Evolutionary conservation across 2,797 vertebrate genomes (phyloP), one percentile per base, ranked within the genome.

Genomic region (Gallinago stenura): DNA sequence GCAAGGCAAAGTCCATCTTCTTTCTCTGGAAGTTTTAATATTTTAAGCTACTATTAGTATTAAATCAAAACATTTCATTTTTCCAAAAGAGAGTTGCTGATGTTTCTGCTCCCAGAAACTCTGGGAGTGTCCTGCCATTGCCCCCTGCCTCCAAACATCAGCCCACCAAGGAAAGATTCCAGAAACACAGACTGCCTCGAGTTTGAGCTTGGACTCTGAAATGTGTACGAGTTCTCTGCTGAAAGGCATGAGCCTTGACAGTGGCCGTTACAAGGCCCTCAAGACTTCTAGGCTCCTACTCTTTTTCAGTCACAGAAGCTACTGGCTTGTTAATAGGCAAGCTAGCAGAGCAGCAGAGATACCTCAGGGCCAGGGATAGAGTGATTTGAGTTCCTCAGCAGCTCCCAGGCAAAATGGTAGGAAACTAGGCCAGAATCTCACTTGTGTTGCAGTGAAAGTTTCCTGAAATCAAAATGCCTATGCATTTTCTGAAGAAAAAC

Each of bases 111-210:
- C 9, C 33, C 39, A 39, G 30, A 39, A 25, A 26, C 22, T 13
- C 0, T 0, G 28, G 21, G 20, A 35, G 43, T 2, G 1, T 0
- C 1, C 7, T 54, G 18, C 16, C 41, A 25, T 17, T 72, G 39
- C 26, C 5, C 3, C 21, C 20, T 60, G 26, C 28, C 41, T 84
- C 37, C 26, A 25, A 87, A 87, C 0, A 1, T 53, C 39, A 83
- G 41, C 35, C 31, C 16, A 53, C 10, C 28, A 65, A 12, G 30
- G 18, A 30, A 82, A 51, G 15, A 41, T 61, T 83, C 28, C 33
- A 58, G 51, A 87, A 94, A 45, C 8, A 68, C 10, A 19, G 8
- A 70, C 26, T 53, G n/a, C 8, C n/a, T 12, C 48, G 26, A 26
- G 6, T 11, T 41, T 41, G 19, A 92, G 53, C 35, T 21, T 56